Base-by-base conservation (phyloP, 2,888 invertebrate genomes). In the Tanaodytes sp. region DNA sequence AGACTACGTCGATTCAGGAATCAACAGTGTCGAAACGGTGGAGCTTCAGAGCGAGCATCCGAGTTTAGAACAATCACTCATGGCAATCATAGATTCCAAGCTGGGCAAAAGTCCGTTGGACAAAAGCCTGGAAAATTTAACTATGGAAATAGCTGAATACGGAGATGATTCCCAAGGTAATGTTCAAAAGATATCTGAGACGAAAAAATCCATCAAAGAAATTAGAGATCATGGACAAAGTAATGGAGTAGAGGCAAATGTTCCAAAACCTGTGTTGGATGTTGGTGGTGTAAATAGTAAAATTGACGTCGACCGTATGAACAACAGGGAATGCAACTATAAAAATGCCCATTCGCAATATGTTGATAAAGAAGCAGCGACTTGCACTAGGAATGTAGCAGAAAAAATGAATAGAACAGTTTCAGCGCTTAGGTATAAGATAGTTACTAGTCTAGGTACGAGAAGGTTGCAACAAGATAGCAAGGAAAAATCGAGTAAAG, bases 21-120 rank as follows among this genome's bases (percentile, higher is more conserved):
- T 85, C 62, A 84, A 85, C 33, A 84, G 84, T 64, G 84, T 85
- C 2, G 84, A 84, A 62, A 84, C 84, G n/a, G 77, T 84, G 6
- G 84, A 84, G 61, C 78, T 84, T 54, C 82, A 82, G 55, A 75
- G 76, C 5, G 82, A 81, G 16, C 82, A 83, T 51, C 80, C 78
- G 0, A 84, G 83, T 55, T 73, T 84, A 9, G 84, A 85, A 57
- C 79, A 84, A 61, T 84, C 84, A 15, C 58, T 85, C 18, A 77
- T 84, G 76, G 77, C 75, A 40, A 84, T 85, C 4, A 85, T 85
- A 30, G 84, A 85, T 43, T 84, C 84, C 14, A 85, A 84, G 55
- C 76, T 85, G 6, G 84, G 83, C 3, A 77, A 80, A 16, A 74
- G 73, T 9, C 65, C 76, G 2, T 59, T 77, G 40, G 75, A 75